phyloP scores from a whole-genome alignment of 1,140 invertebrate species.

The Drosophila nebulosa region DNA sequence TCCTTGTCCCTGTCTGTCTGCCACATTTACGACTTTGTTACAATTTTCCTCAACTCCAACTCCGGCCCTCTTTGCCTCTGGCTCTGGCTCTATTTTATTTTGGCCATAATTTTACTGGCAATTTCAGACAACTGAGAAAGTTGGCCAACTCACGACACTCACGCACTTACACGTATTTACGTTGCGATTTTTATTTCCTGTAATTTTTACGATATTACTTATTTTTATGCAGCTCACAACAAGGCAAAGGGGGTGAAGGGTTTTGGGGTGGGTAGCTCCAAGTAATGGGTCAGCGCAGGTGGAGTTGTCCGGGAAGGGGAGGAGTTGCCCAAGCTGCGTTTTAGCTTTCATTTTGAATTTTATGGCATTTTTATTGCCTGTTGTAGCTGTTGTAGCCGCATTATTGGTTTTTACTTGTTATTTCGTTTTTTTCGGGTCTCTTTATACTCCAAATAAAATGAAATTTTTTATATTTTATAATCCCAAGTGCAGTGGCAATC shows the following conservation, averaged over 20 bases:
- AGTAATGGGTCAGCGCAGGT: background rate
- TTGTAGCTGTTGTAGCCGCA: constrained; percentile 45
- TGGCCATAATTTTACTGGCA: constrained; percentile 74
- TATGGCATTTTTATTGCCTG: constrained; percentile 68
- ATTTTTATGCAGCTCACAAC: constrained; percentile 75
- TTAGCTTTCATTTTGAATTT: constrained; percentile 75
- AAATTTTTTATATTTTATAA: background rate
- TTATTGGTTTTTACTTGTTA: constrained; percentile 62
- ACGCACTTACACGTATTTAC: constrained; percentile 76
- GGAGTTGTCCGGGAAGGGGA: background rate
- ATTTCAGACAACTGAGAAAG: constrained; percentile 68
- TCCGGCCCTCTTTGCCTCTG: constrained; percentile 4
- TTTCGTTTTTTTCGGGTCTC: constrained; percentile 7
- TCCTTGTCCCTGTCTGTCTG: background rate
- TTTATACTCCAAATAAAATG: background rate
- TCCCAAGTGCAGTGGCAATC: constrained; percentile 1
- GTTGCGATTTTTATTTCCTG: constrained; percentile 78
- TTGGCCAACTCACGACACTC: constrained; percentile 61
- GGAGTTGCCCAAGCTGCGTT: constrained; percentile 36
- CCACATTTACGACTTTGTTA: constrained; percentile 22
- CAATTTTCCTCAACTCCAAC: constrained; percentile 39
- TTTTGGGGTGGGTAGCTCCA: background rate
- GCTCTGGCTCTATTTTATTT: constrained; percentile 16
- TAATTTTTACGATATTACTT: constrained; percentile 79
- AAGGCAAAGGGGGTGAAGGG: constrained; percentile 10